Base-by-base conservation (phyloP, 1,140 invertebrate genomes). In the Luehdorfia chinensis region DNA sequence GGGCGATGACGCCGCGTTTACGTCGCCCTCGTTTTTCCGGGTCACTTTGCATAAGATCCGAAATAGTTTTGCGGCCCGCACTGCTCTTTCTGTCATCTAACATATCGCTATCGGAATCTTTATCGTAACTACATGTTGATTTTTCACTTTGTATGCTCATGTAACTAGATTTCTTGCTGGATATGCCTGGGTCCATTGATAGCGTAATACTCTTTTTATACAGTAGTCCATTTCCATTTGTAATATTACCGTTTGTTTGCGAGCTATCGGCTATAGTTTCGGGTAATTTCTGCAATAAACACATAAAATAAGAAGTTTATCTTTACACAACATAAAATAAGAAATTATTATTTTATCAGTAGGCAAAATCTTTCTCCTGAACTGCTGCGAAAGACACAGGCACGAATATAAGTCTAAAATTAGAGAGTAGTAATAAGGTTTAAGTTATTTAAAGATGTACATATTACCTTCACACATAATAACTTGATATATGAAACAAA, bases 1-100 rank as follows among this genome's bases (percentile, higher is more conserved):
- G 72, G 3, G 77, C 73, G n/a, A 81, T 76, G 2, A 84, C 55
- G 3, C 77, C 78, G 8, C 67, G 60, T 30, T 85, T 85, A 6
- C 74, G 60, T 14, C 73, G 54, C 4, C 16, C 54, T 2, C 62
- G 58, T 14, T 59, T 67, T n/a, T 74, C 68, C 2, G 79, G 63
- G 12, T 76, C 48, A 2, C 31, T 62, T 36, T 65, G 64, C 4
- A 81, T 62, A 6, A 80, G 43, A 21, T 81, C 69, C 2, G 81
- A 71, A 44, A 84, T 71, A 4, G 79, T 83, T 30, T 76, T 75
- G 1, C 67, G 60, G 0, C 66, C 79, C 0, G 59, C 51, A 32
- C 75, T 85, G 9, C 69, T 78, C 49, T 72, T 74, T 5, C 69
- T 64, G 15, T 73, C 61, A 4, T 11, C 28, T 7, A 43, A n/a